Evolutionary conservation across 2,113 vertebrate genomes (phyloP).

Genomic region (Axis porcinus): DNA sequence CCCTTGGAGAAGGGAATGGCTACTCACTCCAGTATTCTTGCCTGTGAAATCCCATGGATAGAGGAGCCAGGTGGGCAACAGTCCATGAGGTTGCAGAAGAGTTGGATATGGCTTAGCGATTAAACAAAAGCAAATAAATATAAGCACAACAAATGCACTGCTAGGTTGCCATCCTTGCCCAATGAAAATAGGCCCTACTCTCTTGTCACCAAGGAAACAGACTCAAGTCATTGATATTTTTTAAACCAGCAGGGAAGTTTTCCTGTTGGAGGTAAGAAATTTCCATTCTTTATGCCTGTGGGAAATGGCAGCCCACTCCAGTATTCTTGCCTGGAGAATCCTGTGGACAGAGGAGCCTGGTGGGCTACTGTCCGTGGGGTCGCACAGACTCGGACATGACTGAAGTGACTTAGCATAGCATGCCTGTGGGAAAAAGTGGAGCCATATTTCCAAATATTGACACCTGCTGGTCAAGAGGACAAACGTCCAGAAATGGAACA

Average conservation of each 20-base stretch:
- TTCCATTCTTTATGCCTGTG: background rate
- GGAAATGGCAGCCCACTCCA: no score
- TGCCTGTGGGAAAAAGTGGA: background rate
- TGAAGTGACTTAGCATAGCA: no score
- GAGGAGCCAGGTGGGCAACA: background rate
- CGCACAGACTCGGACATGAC: no score
- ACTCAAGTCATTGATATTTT: background rate
- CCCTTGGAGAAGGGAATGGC: background rate
- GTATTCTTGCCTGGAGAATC: no score
- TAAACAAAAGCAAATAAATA: background rate
- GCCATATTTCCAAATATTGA: background rate
- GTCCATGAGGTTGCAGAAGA: background rate
- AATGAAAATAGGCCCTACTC: background rate
- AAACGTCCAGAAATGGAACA: background rate
- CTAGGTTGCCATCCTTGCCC: background rate
- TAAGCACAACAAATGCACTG: background rate
- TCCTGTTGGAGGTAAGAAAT: background rate
- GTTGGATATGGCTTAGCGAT: background rate
- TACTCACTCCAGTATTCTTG: background rate
- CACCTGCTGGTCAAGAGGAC: background rate
- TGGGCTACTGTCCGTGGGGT: no score
- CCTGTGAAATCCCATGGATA: background rate
- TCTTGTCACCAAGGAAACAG: background rate
- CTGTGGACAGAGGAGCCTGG: no score
- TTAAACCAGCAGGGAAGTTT: background rate